These are phyloP conservation scores for Palythoa grandis DNA, from an alignment of 92 coral and sea anemone genomes.

Conservation along the genomic window DNA sequence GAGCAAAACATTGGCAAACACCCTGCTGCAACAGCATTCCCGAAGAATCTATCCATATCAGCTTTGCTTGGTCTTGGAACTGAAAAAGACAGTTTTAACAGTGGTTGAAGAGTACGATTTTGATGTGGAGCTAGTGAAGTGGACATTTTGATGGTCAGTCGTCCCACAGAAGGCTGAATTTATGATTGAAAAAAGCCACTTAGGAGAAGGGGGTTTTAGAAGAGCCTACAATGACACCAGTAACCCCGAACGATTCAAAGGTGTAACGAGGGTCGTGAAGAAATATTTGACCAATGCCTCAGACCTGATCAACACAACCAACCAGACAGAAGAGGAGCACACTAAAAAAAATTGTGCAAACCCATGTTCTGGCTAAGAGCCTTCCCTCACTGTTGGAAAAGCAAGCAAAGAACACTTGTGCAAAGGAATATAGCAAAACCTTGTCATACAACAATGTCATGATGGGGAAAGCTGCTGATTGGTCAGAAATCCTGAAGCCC, in stretches of 20 bases:
- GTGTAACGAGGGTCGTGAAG: slow-evolving; percentile 63
- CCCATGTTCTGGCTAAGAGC: slow-evolving; percentile 65
- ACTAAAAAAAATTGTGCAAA: slow-evolving; percentile 60
- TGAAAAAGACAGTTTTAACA: slow-evolving; percentile 42
- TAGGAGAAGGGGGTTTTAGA: slow-evolving; percentile 55
- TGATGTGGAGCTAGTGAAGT: slow-evolving; percentile 34
- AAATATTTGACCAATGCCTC: slow-evolving; percentile 54
- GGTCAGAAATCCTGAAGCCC: too few relatives aligned
- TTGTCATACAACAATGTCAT: slow-evolving; percentile 54
- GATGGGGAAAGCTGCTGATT: slow-evolving; percentile 43
- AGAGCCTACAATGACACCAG: slow-evolving; percentile 55
- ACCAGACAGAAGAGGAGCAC: slow-evolving; percentile 54
- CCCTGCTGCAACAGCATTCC: slow-evolving; percentile 33
- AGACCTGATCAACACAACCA: slow-evolving; percentile 27
- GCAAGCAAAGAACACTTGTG: slow-evolving; percentile 16
- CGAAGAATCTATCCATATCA: slow-evolving; percentile 54
- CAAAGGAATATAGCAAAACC: slow-evolving; percentile 46
- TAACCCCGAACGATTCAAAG: slow-evolving; percentile 42
- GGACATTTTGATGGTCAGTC: slow-evolving; percentile 31
- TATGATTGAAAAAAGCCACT: slow-evolving; percentile 31
- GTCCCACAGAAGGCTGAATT: slow-evolving; percentile 51
- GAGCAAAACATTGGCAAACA: slow-evolving; percentile 21
- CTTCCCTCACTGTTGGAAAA: slow-evolving; percentile 45
- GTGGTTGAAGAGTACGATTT: slow-evolving; percentile 47
- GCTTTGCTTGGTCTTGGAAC: slow-evolving; percentile 65